Evolutionary conservation across 2,888 invertebrate genomes (phyloP).

Genomic region (Phyllotreta striolata): DNA sequence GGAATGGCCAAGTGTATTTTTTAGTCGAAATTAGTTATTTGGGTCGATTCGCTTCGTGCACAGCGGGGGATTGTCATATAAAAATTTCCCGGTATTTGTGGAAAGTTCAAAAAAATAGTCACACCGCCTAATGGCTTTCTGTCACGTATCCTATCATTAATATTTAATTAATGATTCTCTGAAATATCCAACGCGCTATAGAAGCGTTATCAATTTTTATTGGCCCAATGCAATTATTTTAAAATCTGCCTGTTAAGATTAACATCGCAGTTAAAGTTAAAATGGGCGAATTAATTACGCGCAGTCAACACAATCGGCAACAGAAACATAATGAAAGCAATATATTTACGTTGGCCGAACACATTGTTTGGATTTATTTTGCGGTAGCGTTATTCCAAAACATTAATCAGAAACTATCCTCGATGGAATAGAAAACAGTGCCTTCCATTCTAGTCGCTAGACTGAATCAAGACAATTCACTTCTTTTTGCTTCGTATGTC

Average conservation of each 20-base stretch:
- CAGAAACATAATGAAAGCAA: constrained; percentile 13
- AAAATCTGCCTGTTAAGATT: too few relatives aligned
- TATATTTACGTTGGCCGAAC: constrained; percentile 4
- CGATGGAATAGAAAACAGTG: constrained; percentile 19
- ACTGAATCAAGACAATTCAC: constrained; percentile 29
- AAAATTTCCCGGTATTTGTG: too few relatives aligned
- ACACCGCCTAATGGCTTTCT: too few relatives aligned
- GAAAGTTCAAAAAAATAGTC: too few relatives aligned
- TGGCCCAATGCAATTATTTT: too few relatives aligned
- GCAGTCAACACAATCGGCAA: constrained; percentile 5
- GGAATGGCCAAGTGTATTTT: neutral
- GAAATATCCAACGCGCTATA: too few relatives aligned
- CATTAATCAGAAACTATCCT: constrained; percentile 23
- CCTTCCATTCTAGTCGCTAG: constrained; percentile 22
- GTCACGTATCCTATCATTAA: too few relatives aligned
- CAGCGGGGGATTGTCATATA: too few relatives aligned
- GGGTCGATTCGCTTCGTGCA: too few relatives aligned
- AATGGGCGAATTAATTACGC: constrained; percentile 1
- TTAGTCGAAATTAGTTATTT: neutral
- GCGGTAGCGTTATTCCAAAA: constrained; percentile 18
- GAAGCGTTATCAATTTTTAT: too few relatives aligned
- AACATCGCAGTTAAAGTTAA: neutral
- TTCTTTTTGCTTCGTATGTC: constrained; percentile 24
- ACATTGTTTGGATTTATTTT: constrained; percentile 21
- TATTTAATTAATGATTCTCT: too few relatives aligned